These are phyloP conservation scores for Caenorhabditis sulstoni DNA, from an alignment of 2,888 invertebrate species.

Conservation along the genomic window DNA sequence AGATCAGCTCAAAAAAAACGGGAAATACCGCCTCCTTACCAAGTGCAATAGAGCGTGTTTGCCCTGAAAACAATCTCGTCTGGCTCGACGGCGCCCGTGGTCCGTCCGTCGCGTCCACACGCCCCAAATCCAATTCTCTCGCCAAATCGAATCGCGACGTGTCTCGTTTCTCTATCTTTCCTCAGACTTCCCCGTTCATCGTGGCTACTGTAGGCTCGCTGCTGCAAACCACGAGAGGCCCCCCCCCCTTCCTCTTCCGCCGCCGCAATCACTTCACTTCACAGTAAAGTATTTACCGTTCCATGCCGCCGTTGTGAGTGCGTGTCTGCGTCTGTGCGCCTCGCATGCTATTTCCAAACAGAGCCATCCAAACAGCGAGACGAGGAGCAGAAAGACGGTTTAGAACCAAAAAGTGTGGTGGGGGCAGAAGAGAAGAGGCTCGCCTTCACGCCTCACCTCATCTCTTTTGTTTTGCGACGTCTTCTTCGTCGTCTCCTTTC, in stretches of 20 bases:
- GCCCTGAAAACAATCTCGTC: too few relatives aligned
- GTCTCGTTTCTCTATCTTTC: background rate
- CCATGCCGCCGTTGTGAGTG: background rate
- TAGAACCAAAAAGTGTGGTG: constrained; percentile 29
- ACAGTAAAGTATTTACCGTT: constrained; percentile 51
- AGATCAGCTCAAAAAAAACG: too few relatives aligned
- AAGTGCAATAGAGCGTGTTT: too few relatives aligned
- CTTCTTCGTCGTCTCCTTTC: constrained; percentile 22
- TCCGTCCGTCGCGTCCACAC: too few relatives aligned
- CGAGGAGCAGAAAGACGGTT: background rate
- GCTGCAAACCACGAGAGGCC: too few relatives aligned
- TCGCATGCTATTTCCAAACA: constrained; percentile 23
- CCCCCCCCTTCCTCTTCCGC: background rate
- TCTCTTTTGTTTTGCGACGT: background rate
- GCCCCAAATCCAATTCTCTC: too few relatives aligned
- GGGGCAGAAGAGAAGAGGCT: background rate
- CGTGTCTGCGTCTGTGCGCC: constrained; percentile 27
- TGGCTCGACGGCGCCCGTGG: too few relatives aligned
- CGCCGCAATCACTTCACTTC: constrained; percentile 23
- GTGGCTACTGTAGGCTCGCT: background rate
- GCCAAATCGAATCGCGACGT: constrained; percentile 24
- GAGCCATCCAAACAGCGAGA: constrained; percentile 22
- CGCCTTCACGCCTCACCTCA: constrained; percentile 44
- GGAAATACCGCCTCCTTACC: too few relatives aligned
- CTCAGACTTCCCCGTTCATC: constrained; percentile 9